phyloP scores from a whole-genome alignment of 1,140 invertebrate genomes.

The Helicoverpa armigera region DNA sequence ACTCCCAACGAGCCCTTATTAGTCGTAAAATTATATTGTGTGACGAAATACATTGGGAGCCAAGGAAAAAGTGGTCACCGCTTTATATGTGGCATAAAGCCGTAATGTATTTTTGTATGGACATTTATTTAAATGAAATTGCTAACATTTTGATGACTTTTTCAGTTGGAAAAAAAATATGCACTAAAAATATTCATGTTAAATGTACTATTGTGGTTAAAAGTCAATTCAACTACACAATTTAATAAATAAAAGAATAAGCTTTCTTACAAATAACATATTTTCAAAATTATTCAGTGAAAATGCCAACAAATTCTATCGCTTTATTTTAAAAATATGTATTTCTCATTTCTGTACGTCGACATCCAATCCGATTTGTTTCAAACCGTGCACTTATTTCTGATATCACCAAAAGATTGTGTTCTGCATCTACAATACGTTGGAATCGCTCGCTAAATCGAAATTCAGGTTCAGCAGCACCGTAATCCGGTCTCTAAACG shows the following conservation, averaged over 20 bases:
- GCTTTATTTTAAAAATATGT: no score
- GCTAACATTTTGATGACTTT: no score
- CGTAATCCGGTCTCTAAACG: constrained; percentile 26
- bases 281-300: no score
- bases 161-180: no score
- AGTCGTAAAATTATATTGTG: constrained; percentile 29
- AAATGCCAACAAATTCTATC: no score
- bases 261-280: no score
- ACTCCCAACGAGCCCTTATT: constrained; percentile 13
- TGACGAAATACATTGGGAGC: background rate
- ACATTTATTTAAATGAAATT: background rate
- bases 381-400: background rate
- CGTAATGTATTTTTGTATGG: background rate
- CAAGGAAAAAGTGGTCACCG: background rate
- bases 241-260: no score
- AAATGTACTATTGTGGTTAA: no score
- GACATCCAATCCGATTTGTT: background rate
- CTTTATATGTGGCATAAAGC: background rate
- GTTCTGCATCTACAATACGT: background rate
- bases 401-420: background rate
- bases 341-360: background rate
- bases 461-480: background rate
- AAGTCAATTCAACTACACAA: no score
- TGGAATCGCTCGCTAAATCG: background rate
- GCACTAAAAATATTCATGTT: no score